Conservation (phyloP, 2,113 vertebrate genomes). For the Hypomesus transpacificus region DNA sequence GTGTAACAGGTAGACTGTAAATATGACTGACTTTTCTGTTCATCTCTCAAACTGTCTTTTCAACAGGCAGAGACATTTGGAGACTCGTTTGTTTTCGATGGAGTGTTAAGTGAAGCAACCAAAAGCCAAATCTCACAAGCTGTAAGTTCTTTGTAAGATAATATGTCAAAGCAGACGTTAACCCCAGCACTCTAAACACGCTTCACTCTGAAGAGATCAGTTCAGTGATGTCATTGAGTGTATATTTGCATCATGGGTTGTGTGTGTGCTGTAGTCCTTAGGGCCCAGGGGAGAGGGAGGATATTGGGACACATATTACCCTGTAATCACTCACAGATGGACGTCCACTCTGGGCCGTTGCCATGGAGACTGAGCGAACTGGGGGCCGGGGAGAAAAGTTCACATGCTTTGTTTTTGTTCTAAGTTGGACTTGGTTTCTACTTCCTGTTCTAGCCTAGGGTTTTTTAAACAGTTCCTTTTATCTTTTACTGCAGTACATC, state of each 20-base stretch:
- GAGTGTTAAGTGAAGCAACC: slow-evolving; percentile 83
- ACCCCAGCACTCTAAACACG: too few relatives aligned
- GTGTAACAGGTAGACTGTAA: too few relatives aligned
- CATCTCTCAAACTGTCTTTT: not conserved
- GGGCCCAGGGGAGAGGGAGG: not conserved
- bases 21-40: too few relatives aligned
- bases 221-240: too few relatives aligned
- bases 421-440: not conserved
- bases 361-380: not conserved
- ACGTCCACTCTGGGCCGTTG: slow-evolving; percentile 7
- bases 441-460: not conserved
- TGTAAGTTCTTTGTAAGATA: slow-evolving; percentile 71
- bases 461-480: not conserved
- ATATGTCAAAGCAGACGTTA: not conserved
- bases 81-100: slow-evolving; percentile 96
- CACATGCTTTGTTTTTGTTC: slow-evolving; percentile 1
- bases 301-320: slow-evolving; percentile 6
- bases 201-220: too few relatives aligned
- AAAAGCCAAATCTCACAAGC: slow-evolving; percentile 83
- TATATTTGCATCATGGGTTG: too few relatives aligned
- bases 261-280: not conserved
- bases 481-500: not conserved
- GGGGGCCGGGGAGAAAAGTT: not conserved
- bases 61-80: slow-evolving; percentile 89
- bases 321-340: slow-evolving; percentile 15